Conservation (phyloP, 2,113 vertebrate species). For the Diphyllodes magnificus region DNA sequence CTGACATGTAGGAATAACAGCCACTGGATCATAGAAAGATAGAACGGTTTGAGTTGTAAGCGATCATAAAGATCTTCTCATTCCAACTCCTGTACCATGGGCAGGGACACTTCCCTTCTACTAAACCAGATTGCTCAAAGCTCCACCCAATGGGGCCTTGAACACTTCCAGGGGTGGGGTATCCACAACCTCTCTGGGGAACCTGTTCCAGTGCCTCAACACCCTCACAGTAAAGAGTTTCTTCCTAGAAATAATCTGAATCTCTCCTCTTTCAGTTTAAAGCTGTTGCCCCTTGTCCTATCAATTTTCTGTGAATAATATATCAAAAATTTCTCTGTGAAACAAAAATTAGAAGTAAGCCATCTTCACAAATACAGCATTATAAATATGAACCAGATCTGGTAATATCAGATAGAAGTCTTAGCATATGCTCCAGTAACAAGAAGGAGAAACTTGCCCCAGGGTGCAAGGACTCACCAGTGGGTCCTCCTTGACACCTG, state of each 20-base stretch:
- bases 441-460: not conserved
- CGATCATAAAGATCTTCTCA: not conserved
- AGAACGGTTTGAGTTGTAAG: not conserved
- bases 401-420: not conserved
- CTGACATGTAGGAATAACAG: not conserved
- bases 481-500: accelerated
- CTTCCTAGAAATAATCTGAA: not conserved
- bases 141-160: not conserved
- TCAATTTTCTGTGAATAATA: not conserved
- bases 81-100: not conserved
- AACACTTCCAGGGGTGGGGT: not conserved
- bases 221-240: not conserved
- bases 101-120: not conserved
- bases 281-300: not conserved
- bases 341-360: not conserved
- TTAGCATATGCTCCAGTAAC: not conserved
- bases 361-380: not conserved
- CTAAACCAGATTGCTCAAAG: not conserved
- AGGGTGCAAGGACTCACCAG: not conserved
- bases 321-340: not conserved
- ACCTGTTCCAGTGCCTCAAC: not conserved
- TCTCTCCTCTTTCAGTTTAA: not conserved
- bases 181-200: not conserved
- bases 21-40: not conserved
- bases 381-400: not conserved